Percentiles rank a stretch among this genome's conserved stretches.
phyloP scores from a whole-genome alignment of 2,113 vertebrate genomes.

The Bubo bubo region DNA sequence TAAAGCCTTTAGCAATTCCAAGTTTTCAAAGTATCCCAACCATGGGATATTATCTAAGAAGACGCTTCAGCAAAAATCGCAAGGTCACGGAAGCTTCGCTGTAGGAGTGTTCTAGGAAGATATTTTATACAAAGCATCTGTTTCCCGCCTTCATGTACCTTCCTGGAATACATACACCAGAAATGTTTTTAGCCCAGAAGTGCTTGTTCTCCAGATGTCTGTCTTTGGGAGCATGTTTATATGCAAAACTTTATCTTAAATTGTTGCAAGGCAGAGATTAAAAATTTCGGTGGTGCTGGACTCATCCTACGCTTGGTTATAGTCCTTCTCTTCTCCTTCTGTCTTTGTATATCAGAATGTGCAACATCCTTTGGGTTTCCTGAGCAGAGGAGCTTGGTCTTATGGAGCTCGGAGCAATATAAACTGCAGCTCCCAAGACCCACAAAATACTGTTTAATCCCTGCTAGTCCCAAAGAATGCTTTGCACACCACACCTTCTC shows the following conservation, averaged over 20 bases:
- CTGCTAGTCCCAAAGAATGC: not conserved
- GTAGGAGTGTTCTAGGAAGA: not conserved
- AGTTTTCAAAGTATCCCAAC: not conserved
- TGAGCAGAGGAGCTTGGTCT: not conserved
- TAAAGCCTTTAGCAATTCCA: not conserved
- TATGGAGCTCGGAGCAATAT: not conserved
- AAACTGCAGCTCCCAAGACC: not conserved
- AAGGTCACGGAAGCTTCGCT: not conserved
- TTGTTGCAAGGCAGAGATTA: not conserved
- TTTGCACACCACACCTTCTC: constrained; percentile 10
- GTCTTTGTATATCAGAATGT: not conserved
- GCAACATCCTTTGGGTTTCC: not conserved
- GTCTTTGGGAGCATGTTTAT: not conserved
- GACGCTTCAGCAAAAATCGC: not conserved
- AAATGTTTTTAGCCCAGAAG: not conserved
- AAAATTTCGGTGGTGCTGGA: not conserved
- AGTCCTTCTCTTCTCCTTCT: not conserved
- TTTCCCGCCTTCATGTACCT: not conserved
- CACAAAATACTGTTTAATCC: not conserved
- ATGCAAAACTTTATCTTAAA: not conserved
- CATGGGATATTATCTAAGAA: not conserved
- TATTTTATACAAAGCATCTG: not conserved
- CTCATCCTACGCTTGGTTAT: not conserved
- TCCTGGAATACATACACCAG: not conserved
- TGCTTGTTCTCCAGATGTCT: not conserved